Evolutionary conservation across 2,888 invertebrate species (phyloP).

Genomic region (Amphimallon solstitiale): DNA sequence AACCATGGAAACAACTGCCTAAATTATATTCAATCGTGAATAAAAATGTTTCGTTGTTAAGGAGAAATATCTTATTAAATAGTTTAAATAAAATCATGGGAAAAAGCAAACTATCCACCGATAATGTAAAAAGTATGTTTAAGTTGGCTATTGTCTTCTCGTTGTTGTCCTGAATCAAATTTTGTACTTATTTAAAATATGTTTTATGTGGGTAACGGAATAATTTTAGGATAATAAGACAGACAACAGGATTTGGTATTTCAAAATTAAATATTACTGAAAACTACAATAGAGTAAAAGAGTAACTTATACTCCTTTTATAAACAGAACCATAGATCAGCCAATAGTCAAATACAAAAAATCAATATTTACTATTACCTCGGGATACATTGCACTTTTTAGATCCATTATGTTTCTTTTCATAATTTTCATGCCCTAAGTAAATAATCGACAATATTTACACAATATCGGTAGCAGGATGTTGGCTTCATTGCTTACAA

Average conservation of each 20-base stretch:
- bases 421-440: slow-evolving; percentile 42
- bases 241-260: slow-evolving; percentile 30
- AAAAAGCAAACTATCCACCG: too few species aligned
- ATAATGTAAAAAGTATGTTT: too few species aligned
- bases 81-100: too few species aligned
- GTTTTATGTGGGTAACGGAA: slow-evolving; percentile 18
- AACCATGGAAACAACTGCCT: too few species aligned
- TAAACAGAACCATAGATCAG: slow-evolving; percentile 13
- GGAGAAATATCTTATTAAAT: too few species aligned
- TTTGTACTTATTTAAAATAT: slow-evolving; percentile 14
- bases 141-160: not conserved
- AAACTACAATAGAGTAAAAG: slow-evolving; percentile 21
- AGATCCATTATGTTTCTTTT: slow-evolving; percentile 39
- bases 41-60: too few species aligned
- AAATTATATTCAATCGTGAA: too few species aligned
- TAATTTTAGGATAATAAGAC: slow-evolving; percentile 12
- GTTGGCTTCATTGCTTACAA: slow-evolving; percentile 56
- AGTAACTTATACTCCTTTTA: slow-evolving; percentile 28
- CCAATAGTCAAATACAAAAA: slow-evolving; percentile 38
- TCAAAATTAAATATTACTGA: slow-evolving; percentile 19
- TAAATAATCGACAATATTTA: slow-evolving; percentile 42
- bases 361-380: slow-evolving; percentile 38
- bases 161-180: slow-evolving; percentile 6
- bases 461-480: slow-evolving; percentile 52
- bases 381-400: slow-evolving; percentile 41